These are phyloP conservation scores for Gymnorhina tibicen DNA, from an alignment of 2,113 vertebrate species.

Conservation along the genomic window DNA sequence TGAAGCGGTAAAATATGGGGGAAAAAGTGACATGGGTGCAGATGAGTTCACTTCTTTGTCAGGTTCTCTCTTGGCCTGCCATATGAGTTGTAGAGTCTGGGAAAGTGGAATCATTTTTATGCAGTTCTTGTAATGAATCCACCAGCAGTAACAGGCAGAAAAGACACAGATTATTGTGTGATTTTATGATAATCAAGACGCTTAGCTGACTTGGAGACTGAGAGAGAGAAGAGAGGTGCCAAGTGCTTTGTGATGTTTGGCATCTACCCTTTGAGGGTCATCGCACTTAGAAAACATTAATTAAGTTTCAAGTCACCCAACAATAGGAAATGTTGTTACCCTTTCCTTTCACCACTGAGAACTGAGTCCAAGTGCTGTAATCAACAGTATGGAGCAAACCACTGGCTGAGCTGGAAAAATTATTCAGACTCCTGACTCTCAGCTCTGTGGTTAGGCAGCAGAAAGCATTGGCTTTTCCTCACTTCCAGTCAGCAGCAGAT, in stretches of 20 bases:
- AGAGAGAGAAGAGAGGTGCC: not conserved
- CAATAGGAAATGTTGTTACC: not conserved
- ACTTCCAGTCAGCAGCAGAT: constrained; percentile 18
- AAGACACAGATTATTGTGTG: constrained; percentile 32
- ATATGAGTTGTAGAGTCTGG: not conserved
- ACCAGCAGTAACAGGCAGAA: constrained; percentile 5
- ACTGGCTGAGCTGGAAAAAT: constrained; percentile 8
- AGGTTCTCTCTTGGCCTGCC: not conserved
- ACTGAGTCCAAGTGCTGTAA: not conserved
- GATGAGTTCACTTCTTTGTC: constrained; percentile 17
- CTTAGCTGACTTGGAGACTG: not conserved
- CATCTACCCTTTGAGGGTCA: constrained; percentile 31
- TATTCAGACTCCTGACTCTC: not conserved
- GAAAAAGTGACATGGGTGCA: not conserved
- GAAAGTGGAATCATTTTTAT: not conserved
- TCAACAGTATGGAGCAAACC: not conserved
- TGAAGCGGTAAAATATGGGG: not conserved
- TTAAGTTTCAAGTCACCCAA: constrained; percentile 40
- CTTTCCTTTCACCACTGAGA: constrained; percentile 18
- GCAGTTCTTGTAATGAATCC: not conserved
- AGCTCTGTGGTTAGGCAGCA: not conserved
- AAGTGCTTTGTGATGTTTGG: constrained; percentile 45
- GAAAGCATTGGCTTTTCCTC: constrained; percentile 19
- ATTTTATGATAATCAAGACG: constrained; percentile 4
- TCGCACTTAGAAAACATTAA: constrained; percentile 34